phyloP scores from a whole-genome alignment of 2,888 invertebrate species.

The Nomada lathburiana region DNA sequence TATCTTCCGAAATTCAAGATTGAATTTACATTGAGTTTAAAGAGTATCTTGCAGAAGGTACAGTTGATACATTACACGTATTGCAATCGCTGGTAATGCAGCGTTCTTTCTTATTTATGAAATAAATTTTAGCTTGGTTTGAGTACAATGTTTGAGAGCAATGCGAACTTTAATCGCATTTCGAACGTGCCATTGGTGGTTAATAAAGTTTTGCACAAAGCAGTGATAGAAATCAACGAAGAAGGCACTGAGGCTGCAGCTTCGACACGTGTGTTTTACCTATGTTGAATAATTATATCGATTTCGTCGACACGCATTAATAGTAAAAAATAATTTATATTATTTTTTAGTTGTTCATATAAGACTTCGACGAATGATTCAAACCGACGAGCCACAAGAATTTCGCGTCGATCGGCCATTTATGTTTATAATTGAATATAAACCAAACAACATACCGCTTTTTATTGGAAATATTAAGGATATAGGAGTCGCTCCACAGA shows the following conservation, averaged over 20 bases:
- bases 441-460: slow-evolving; percentile 75
- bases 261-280: slow-evolving; percentile 84
- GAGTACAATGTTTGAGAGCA: slow-evolving; percentile 81
- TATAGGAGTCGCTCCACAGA: slow-evolving; percentile 63
- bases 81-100: neutral
- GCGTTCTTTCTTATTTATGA: neutral
- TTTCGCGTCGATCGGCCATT: slow-evolving; percentile 84
- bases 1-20: slow-evolving; percentile 85
- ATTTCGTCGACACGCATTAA: neutral
- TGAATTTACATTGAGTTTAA: slow-evolving; percentile 83
- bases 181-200: slow-evolving; percentile 82
- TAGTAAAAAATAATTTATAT: neutral
- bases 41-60: slow-evolving; percentile 81
- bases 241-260: slow-evolving; percentile 87
- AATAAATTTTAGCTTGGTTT: slow-evolving; percentile 82
- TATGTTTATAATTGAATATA: slow-evolving; percentile 79
- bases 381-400: slow-evolving; percentile 61
- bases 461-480: slow-evolving; percentile 79
- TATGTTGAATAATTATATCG: slow-evolving; percentile 3
- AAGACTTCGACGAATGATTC: slow-evolving; percentile 71
- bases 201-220: slow-evolving; percentile 85
- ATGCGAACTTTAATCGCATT: slow-evolving; percentile 84
- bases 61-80: slow-evolving; percentile 6
- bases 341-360: slow-evolving; percentile 71
- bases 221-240: slow-evolving; percentile 86